A percentile compares a stretch with the other conserved stretches of the same genome.
Evolutionary conservation across 2,113 vertebrate genomes (phyloP).

Genomic region (Menura novaehollandiae): DNA sequence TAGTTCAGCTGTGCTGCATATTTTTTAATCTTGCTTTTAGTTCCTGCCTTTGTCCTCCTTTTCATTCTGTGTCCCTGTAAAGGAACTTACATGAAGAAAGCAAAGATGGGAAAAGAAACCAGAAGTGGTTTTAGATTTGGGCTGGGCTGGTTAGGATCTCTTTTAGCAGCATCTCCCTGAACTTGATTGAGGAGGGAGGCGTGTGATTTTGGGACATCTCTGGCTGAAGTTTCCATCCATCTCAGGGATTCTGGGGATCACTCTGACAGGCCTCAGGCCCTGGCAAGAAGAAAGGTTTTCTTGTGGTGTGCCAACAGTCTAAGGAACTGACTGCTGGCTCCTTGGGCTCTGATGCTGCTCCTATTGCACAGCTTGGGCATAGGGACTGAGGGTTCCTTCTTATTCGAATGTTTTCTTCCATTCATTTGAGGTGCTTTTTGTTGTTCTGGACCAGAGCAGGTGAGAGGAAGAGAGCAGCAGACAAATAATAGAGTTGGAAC

Average conservation of each 20-base stretch:
- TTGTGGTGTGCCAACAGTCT: neutral
- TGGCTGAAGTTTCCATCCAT: neutral
- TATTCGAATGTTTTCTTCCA: neutral
- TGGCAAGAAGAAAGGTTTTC: neutral
- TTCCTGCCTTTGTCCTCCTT: slow-evolving; percentile 1
- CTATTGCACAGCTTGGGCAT: neutral
- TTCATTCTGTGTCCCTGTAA: neutral
- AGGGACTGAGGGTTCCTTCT: neutral
- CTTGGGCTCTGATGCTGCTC: neutral
- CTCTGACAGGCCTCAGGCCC: neutral
- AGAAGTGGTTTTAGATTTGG: neutral
- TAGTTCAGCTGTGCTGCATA: neutral
- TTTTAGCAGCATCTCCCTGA: neutral
- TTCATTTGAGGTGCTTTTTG: neutral
- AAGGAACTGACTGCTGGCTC: neutral
- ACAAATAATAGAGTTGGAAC: neutral
- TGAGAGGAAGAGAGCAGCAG: neutral
- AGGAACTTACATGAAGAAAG: neutral
- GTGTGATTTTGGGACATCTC: fast-evolving
- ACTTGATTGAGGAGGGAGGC: neutral
- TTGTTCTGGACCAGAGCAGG: neutral
- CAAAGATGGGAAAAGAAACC: neutral
- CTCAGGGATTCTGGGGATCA: neutral
- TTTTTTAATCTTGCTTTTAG: neutral
- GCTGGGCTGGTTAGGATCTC: neutral